Evolutionary conservation across 2,797 vertebrate species (phyloP), one percentile per base, ranked within the genome.

Genomic region (Anableps anableps): DNA sequence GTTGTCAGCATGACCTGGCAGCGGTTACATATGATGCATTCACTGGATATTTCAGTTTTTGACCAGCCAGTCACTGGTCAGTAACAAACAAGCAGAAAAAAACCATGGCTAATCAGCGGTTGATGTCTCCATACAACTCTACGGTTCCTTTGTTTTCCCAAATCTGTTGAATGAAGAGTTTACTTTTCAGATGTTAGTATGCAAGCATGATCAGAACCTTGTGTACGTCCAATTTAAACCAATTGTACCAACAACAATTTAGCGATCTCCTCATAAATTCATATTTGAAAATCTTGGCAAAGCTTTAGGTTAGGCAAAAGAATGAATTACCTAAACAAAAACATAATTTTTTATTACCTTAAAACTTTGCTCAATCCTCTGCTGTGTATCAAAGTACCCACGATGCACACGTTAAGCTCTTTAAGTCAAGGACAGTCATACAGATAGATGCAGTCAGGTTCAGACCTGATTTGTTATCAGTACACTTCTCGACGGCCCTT

Each of bases 401-500:
- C n/a, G 66, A 60, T 36, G 14, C 53, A 5, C 34, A 51, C 68
- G 34, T 21, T 45, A 41, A 16, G n/a, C 19, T 53, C 60, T 58
- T 36, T 0, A 70, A 7, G 53, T 83, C 23, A 58, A 55, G 19
- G 23, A 29, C 48, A 47, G 3, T 60, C 41, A 16, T 29, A 80
- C 1, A 73, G 48, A 83, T 29, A 82, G 1, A 47, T 62, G 34
- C 53, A 41, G 68, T 80, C 72, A 23, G 78, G 70, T 75, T 87
- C 71, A 81, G 68, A 85, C 72, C 73, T 47, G 17, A 83, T 84
- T 66, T 66, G 21, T 66, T 43, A 75, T 88, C 77, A 76, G 76
- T 80, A 79, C 78, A 81, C 86, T 82, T 75, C 75, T 84, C 70
- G 82, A 85, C 76, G 72, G 81, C 83, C n/a, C 83, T 85, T 82